Percentiles rank a stretch among this genome's conserved stretches.
Evolutionary conservation across 2,113 vertebrate genomes (phyloP).

Genomic region (Apus apus): DNA sequence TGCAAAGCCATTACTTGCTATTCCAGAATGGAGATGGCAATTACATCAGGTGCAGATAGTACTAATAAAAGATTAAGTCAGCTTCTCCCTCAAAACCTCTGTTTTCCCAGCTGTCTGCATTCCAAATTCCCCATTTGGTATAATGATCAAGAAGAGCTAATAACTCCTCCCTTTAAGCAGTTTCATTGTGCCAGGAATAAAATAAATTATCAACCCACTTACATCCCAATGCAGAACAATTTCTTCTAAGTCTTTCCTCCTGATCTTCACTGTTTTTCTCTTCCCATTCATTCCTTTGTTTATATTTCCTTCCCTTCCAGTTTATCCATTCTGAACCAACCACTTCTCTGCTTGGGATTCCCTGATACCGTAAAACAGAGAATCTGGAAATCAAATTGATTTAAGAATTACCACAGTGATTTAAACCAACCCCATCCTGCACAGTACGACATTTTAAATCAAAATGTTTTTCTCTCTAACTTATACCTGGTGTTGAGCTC

Average conservation of each 20-base stretch:
- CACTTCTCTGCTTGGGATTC: neutral
- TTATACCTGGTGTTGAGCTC: neutral
- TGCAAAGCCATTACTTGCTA: neutral
- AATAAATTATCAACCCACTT: constrained; percentile 11
- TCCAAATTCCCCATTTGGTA: constrained; percentile 18
- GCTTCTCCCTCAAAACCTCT: neutral
- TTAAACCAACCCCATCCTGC: neutral
- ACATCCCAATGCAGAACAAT: neutral
- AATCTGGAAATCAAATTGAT: neutral
- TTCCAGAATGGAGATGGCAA: neutral
- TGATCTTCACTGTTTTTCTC: neutral
- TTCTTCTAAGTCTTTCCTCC: neutral
- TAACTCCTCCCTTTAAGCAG: constrained; percentile 1
- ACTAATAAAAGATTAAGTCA: neutral
- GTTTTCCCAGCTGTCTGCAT: neutral
- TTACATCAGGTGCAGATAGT: neutral
- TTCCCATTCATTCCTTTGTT: neutral
- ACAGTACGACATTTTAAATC: neutral
- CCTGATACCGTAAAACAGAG: accelerated
- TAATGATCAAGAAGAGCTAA: constrained; percentile 10
- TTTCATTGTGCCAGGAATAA: neutral
- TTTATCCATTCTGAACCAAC: neutral
- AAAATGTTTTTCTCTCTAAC: neutral
- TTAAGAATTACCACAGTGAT: neutral
- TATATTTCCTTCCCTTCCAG: neutral